Evolutionary conservation across 2,113 vertebrate genomes (phyloP).

Genomic region (Cyrtonyx montezumae): DNA sequence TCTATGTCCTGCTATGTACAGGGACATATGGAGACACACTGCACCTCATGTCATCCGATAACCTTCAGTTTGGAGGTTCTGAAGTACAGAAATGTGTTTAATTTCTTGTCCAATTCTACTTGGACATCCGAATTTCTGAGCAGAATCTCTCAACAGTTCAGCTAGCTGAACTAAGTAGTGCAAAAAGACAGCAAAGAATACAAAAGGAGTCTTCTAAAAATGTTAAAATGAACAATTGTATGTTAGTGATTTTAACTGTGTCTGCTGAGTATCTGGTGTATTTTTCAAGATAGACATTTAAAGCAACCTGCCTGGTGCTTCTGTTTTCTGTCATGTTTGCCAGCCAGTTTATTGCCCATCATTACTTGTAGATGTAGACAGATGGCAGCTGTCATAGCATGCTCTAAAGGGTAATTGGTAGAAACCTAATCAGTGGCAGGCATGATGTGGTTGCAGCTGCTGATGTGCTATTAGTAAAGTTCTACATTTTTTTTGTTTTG

Average conservation of each 20-base stretch:
- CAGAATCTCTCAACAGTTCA: neutral
- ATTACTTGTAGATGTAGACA: conserved; percentile 19
- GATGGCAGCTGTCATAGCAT: conserved; percentile 16
- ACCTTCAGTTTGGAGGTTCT: neutral
- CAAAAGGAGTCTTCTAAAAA: neutral
- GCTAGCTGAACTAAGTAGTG: neutral
- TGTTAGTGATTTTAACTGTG: neutral
- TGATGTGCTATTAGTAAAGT: conserved; percentile 1
- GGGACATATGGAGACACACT: neutral
- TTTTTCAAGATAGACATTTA: neutral
- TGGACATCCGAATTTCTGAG: neutral
- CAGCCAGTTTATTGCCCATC: neutral
- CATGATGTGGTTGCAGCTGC: conserved; percentile 27
- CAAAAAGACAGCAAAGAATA: neutral
- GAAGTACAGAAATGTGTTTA: neutral
- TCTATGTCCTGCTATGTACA: neutral
- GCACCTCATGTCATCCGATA: neutral
- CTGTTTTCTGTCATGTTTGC: conserved; percentile 19
- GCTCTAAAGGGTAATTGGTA: conserved; percentile 29
- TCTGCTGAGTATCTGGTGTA: neutral
- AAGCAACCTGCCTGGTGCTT: neutral
- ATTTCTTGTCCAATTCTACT: neutral
- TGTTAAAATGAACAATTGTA: neutral
- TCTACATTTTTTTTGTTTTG: neutral
- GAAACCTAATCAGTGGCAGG: conserved; percentile 52